These are phyloP conservation scores for Carposina sasakii DNA, from an alignment of 1,140 invertebrate genomes.

Conservation along the genomic window DNA sequence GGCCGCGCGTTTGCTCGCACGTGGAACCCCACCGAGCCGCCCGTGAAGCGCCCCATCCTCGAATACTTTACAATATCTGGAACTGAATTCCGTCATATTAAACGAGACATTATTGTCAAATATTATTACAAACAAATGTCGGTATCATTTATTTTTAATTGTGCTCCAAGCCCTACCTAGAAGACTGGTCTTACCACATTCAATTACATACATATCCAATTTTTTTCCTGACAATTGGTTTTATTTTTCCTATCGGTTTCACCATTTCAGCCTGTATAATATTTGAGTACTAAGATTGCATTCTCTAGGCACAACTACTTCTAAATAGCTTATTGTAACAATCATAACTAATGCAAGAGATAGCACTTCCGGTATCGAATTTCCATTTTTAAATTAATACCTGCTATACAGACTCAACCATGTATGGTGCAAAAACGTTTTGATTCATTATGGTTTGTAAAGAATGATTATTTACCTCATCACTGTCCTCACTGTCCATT, in stretches of 20 bases:
- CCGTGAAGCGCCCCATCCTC: constrained; percentile 17
- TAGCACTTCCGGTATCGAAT: constrained; percentile 2
- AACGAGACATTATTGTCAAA: neutral
- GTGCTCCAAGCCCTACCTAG: neutral
- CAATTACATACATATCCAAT: neutral
- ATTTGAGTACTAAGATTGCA: neutral
- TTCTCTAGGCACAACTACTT: neutral
- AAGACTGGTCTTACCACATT: neutral
- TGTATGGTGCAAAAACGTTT: neutral
- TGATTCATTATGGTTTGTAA: neutral
- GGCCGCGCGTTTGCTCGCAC: constrained; percentile 17
- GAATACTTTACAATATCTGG: constrained; percentile 15
- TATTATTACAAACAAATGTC: neutral
- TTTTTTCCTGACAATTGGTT: neutral
- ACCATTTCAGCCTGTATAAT: constrained; percentile 1
- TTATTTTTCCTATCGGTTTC: neutral
- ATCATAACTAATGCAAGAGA: neutral
- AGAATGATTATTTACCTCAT: neutral
- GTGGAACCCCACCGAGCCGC: constrained; percentile 10
- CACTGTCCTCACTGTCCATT: neutral
- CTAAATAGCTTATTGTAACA: neutral
- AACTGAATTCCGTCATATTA: constrained; percentile 2
- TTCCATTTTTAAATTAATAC: neutral
- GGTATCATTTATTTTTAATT: neutral
- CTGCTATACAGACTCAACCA: neutral